Base-by-base conservation (phyloP, 2,797 vertebrate species). In the Melopsittacus undulatus region DNA sequence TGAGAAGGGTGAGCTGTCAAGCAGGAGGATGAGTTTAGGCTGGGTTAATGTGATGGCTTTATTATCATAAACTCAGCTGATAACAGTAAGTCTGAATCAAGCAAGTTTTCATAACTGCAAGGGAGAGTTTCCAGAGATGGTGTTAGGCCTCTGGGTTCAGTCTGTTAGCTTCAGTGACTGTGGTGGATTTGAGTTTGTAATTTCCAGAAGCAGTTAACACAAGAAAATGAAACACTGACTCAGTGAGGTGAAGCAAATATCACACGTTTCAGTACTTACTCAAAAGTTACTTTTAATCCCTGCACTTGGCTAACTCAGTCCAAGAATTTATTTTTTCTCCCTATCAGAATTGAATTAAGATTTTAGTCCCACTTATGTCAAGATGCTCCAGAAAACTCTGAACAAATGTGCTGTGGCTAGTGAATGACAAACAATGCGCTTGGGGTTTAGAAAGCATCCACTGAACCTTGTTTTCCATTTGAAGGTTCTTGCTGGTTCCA, bases 1-100 rank as follows among this genome's bases (percentile, higher is more conserved):
- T 0, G 9, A 38, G 49, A 32, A 76, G 7, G 36, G 27, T 0
- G 2, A 78, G 43, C 34, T 62, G 12, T 21, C 29, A 45, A 24
- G 46, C 20, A 64, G 63, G 42, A 85, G 30, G 42, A 42, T 12
- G 23, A 64, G 54, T 48, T 85, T 64, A 22, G 30, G 61, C 5
- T 46, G 79, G 24, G n/a, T 61, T 66, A 36, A 51, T 0, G 0
- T 22, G 45, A 34, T 51, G 38, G 52, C 10, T 84, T 26, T 40
- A 4, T 70, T 46, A 3, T 20, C 2, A 3, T 21, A 29, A 61
- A 27, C 18, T 61, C 20, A 8, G 51, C 36, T 72, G 75, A 21
- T 13, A 62, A 64, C 0, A 4, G 23, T 46, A 42, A 14, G 15
- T 26, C 26, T 51, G 38, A 22, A 45, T 34, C 42, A 57, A 67